Evolutionary conservation across 1,140 invertebrate genomes (phyloP), one percentile per base, ranked within the genome.

Genomic region (Eubasilissa regina): DNA sequence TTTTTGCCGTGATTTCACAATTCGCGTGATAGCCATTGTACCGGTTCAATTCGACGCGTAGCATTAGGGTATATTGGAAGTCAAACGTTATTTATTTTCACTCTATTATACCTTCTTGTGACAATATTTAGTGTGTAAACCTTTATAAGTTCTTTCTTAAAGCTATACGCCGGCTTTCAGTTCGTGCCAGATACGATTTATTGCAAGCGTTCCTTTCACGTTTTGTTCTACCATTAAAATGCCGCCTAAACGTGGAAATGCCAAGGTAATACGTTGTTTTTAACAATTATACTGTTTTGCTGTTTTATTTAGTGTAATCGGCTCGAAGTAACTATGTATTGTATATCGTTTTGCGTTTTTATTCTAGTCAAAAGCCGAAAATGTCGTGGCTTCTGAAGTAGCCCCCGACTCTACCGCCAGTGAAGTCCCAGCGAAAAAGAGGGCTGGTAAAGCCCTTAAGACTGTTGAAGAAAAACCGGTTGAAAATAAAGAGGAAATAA

Each of bases 201-300:
- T 44, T 51, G 19, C 21, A 72, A 74, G 21, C 70, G 25, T 43
- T 12, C 12, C 13, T 74, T 47, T 43, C 70, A 74, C 70, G 70
- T 74, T 74, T 55, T 48, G 17, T 47, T 74, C 15, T 56, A 12
- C 15, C 21, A 58, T 13, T 60, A 45, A 73, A 73, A 78, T 78
- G 77, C 53, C 77, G 66, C 77, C 77, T 73, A 78, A 78, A 73
- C 77, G 77, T 48, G 77, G 77, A 74, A 73, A 78, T 43, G 56
- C 77, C 21, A 78, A 78, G 68, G 77, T 78, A 74, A 78, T 17
- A 19, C 25, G 19, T 58, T 56, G 13, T 13, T 78, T 77, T 56
- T 44, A 13, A 35, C 25, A 35, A 35, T 56, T 43, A n/a, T 72
- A 10, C 3, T 3, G 15, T 74, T 13, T 74, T 74, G 10, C 7